Conservation (phyloP, 2,888 invertebrate species). For the Epicampocera succincta region DNA sequence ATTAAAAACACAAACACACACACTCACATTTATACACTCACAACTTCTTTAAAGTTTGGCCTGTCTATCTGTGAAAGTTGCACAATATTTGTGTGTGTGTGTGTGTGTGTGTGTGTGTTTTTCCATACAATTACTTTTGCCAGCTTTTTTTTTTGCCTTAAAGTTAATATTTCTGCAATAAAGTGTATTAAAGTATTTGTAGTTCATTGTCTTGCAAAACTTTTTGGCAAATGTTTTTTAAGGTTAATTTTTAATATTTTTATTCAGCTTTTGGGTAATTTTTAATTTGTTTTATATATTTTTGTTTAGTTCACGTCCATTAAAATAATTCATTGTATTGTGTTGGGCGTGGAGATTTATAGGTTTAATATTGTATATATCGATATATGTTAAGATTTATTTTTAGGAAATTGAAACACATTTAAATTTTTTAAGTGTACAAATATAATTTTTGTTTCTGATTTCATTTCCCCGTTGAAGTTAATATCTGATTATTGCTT, state of each 20-base stretch:
- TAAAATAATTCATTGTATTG: background rate
- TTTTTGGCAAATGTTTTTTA: conserved; percentile 26
- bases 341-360: too few species aligned
- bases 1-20: background rate
- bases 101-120: conserved; percentile 23
- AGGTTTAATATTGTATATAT: too few species aligned
- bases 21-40: background rate
- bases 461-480: too few species aligned
- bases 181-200: conserved; percentile 44
- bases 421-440: too few species aligned
- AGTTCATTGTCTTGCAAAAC: conserved; percentile 19
- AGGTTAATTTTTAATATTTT: conserved; percentile 8
- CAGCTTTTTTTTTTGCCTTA: conserved; percentile 6
- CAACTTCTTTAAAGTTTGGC: background rate
- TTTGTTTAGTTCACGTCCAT: background rate
- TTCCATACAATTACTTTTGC: conserved; percentile 1
- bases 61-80: conserved; percentile 22
- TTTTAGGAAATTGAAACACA: too few species aligned
- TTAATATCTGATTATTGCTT: too few species aligned
- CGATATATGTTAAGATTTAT: too few species aligned
- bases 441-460: too few species aligned
- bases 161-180: conserved; percentile 25
- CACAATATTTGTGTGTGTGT: background rate
- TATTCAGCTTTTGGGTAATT: too few species aligned
- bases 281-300: background rate